phyloP scores from a whole-genome alignment of 2,797 vertebrate species.

The Amniataba percoides region DNA sequence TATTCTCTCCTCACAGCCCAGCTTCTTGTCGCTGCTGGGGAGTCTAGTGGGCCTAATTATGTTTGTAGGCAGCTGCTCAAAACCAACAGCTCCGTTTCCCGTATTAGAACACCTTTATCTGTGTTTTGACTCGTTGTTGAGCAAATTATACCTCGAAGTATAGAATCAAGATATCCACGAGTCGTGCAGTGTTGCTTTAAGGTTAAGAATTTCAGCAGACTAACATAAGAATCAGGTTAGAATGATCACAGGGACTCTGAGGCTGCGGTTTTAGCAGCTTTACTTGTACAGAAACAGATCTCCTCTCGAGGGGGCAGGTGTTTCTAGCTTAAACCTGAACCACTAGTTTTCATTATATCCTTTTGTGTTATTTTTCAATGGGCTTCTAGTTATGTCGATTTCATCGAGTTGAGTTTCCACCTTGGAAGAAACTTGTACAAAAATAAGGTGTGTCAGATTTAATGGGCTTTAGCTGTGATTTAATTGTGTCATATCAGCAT shows the following conservation, averaged over 20 bases:
- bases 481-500: neutral
- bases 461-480: neutral
- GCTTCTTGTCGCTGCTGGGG: slow-evolving; percentile 36
- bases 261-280: neutral
- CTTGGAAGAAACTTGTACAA: neutral
- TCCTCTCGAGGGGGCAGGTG: neutral
- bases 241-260: slow-evolving; percentile 27
- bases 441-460: neutral
- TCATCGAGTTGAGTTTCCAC: neutral
- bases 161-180: slow-evolving; percentile 1
- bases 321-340: neutral
- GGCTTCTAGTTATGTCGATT: no score
- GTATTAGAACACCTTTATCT: slow-evolving; percentile 45
- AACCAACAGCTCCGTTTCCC: slow-evolving; percentile 35
- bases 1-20: slow-evolving; percentile 43
- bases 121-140: slow-evolving; percentile 28
- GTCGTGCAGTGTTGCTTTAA: slow-evolving; percentile 21
- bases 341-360: neutral
- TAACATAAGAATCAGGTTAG: slow-evolving; percentile 42
- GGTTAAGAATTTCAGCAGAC: slow-evolving; percentile 25
- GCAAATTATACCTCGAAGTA: slow-evolving; percentile 21
- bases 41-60: slow-evolving; percentile 44
- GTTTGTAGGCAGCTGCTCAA: slow-evolving; percentile 46
- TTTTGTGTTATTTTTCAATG: neutral
- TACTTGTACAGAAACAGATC: neutral